Evolutionary conservation across 2,113 vertebrate genomes (phyloP).

Genomic region (Ctenomys sociabilis): DNA sequence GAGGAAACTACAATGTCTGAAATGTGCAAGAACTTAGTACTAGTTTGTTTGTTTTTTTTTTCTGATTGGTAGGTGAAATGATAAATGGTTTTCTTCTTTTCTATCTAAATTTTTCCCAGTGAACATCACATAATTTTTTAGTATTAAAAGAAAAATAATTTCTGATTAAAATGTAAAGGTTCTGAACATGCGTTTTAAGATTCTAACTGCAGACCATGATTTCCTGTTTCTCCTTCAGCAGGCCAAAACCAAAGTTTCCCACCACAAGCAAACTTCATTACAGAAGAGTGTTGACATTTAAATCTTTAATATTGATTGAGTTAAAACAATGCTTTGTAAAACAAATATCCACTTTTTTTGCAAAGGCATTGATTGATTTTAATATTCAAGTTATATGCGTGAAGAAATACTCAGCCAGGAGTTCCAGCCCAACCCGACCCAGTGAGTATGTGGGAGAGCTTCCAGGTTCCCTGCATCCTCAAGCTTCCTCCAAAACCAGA

Average conservation of each 20-base stretch:
- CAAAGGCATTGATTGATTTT: not conserved
- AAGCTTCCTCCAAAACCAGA: too few relatives aligned
- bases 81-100: not conserved
- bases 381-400: not conserved
- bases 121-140: not conserved
- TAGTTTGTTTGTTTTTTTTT: conserved; percentile 39
- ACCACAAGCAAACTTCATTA: not conserved
- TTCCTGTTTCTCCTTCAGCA: not conserved
- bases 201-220: not conserved
- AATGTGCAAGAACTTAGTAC: not conserved
- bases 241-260: not conserved
- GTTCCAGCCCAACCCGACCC: too few relatives aligned
- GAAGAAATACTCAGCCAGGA: not conserved
- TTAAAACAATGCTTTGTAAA: conserved; percentile 20
- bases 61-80: not conserved
- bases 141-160: not conserved
- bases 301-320: not conserved
- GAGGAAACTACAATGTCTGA: not conserved
- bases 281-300: not conserved
- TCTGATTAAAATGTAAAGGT: not conserved
- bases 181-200: not conserved
- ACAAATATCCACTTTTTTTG: not conserved
- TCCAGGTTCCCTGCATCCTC: too few relatives aligned
- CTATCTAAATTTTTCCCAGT: not conserved
- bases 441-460: too few relatives aligned